These are phyloP conservation scores for Synanthedon andrenaeformis DNA, from an alignment of 2,888 invertebrate species.

Conservation along the genomic window DNA sequence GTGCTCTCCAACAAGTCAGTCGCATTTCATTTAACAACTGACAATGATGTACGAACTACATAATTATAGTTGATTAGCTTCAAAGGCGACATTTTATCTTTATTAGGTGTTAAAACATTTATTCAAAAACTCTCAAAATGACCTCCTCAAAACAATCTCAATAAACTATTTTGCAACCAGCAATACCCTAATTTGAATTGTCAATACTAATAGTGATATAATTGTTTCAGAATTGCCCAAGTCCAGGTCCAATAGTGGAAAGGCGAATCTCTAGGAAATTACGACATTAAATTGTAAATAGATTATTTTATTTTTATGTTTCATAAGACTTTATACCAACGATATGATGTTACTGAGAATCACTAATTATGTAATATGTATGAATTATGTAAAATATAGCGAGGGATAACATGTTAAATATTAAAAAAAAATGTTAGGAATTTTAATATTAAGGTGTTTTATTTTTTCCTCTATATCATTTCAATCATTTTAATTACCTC, in stretches of 20 bases:
- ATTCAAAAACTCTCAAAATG: too few species aligned
- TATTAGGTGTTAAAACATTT: too few species aligned
- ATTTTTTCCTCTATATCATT: too few species aligned
- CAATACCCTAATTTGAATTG: too few species aligned
- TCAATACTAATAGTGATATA: constrained; percentile 1
- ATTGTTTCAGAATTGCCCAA: constrained; percentile 1
- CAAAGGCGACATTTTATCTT: too few species aligned
- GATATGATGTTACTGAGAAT: constrained; percentile 4
- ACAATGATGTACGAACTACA: too few species aligned
- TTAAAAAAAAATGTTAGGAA: too few species aligned
- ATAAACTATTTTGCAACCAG: too few species aligned
- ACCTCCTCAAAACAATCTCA: too few species aligned
- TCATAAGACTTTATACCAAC: neutral
- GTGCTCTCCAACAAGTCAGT: constrained; percentile 75
- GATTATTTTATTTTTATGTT: constrained; percentile 2
- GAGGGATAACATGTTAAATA: too few species aligned
- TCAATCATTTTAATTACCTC: too few species aligned
- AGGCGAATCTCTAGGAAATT: constrained; percentile 4
- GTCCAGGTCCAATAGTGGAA: constrained; percentile 1
- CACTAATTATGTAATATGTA: constrained; percentile 3
- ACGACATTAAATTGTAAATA: constrained; percentile 4
- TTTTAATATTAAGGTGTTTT: too few species aligned
- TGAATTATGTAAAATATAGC: neutral
- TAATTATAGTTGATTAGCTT: constrained; percentile 3
- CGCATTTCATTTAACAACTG: neutral